phyloP scores from a whole-genome alignment of 2,888 invertebrate species.

The Drosophila phalerata region DNA sequence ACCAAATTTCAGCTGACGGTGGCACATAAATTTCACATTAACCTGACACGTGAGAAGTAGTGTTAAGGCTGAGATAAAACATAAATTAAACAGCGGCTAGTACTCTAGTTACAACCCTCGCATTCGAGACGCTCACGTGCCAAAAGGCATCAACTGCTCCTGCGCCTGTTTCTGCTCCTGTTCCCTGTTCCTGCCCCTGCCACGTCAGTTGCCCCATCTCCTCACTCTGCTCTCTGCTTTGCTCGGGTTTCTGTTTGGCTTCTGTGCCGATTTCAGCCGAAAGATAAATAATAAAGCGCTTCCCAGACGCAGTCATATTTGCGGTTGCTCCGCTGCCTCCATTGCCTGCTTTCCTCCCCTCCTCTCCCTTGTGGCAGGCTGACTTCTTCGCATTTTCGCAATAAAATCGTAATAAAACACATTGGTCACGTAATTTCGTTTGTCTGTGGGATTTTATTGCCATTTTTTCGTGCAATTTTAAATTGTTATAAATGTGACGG shows the following conservation, averaged over 20 bases:
- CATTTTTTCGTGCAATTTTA: conserved; percentile 80
- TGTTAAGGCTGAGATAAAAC: conserved; percentile 24
- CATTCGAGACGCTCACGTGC: conserved; percentile 69
- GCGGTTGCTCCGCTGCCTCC: conserved; percentile 54
- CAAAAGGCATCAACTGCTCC: conserved; percentile 39
- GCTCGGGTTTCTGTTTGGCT: conserved; percentile 60
- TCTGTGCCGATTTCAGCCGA: conserved; percentile 77
- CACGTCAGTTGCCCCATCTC: neutral
- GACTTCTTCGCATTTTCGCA: conserved; percentile 79
- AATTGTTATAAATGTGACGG: conserved; percentile 84
- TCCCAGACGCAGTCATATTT: conserved; percentile 75
- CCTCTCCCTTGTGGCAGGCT: conserved; percentile 21
- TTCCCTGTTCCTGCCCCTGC: neutral
- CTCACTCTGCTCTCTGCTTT: conserved; percentile 17
- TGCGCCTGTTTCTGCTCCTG: conserved; percentile 7
- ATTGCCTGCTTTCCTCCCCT: neutral
- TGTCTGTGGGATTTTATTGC: conserved; percentile 86
- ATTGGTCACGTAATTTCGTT: conserved; percentile 86
- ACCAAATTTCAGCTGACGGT: conserved; percentile 46
- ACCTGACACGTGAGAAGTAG: conserved; percentile 71
- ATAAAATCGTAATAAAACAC: conserved; percentile 86
- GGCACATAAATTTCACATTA: conserved; percentile 74
- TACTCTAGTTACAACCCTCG: conserved; percentile 70
- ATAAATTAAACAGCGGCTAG: conserved; percentile 59
- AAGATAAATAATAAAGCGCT: conserved; percentile 79